Evolutionary conservation across 2,113 vertebrate genomes (phyloP).

Genomic region (Elaphurus davidianus): DNA sequence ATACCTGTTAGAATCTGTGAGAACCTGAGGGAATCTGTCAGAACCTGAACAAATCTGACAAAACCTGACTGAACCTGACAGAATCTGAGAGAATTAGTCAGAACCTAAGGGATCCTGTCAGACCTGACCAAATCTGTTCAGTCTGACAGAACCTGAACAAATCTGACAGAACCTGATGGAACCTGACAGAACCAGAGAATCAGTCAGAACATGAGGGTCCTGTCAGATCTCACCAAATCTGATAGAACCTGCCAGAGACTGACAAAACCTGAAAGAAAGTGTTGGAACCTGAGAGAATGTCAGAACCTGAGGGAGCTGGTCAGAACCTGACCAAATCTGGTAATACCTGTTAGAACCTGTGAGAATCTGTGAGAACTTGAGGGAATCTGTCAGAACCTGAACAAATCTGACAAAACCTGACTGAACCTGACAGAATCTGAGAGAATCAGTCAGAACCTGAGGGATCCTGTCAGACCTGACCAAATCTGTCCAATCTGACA

Average conservation of each 20-base stretch:
- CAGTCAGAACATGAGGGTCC: not conserved
- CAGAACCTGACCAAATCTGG: not conserved
- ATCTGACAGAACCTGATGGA: not conserved
- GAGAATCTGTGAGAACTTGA: not conserved
- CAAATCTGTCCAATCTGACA: not conserved
- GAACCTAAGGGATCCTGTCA: not conserved
- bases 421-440: not conserved
- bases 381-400: not conserved
- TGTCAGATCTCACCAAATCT: not conserved
- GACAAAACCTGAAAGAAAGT: not conserved
- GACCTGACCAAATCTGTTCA: not conserved
- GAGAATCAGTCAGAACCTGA: not conserved
- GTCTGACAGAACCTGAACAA: not conserved
- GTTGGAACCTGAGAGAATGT: not conserved
- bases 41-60: not conserved
- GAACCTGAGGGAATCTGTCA: not conserved
- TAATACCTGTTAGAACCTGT: not conserved
- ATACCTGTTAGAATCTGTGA: not conserved
- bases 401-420: not conserved
- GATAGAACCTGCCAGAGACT: not conserved
- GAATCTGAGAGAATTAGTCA: not conserved
- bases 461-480: not conserved
- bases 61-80: not conserved
- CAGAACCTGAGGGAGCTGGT: not conserved
- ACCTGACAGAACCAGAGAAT: not conserved